Conservation (phyloP, 2,797 vertebrate genomes). For the Psittacula derbiana region DNA sequence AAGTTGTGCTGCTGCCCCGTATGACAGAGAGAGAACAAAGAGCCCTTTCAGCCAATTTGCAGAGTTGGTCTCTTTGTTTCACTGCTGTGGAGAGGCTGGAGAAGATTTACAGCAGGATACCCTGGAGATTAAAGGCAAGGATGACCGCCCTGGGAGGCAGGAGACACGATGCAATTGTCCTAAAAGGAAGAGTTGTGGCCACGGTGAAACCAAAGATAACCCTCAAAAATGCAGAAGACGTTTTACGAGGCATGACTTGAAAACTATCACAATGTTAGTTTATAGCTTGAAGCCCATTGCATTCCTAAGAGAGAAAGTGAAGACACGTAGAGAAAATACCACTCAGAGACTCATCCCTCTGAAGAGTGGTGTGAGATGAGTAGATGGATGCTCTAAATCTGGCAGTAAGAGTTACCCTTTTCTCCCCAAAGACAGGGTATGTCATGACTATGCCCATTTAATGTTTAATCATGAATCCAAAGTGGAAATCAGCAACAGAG, state of each 20-base stretch:
- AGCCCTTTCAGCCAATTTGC: conserved; percentile 5
- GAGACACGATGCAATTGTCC: neutral
- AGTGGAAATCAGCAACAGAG: neutral
- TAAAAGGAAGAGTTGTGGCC: neutral
- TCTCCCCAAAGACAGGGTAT: neutral
- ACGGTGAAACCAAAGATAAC: neutral
- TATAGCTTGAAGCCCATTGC: fast-evolving
- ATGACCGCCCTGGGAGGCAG: conserved; percentile 27
- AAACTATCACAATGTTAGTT: neutral
- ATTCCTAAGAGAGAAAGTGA: neutral
- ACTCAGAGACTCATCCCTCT: neutral
- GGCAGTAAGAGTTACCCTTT: fast-evolving
- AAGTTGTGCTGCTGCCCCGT: neutral
- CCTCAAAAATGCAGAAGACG: fast-evolving
- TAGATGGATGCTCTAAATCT: fast-evolving
- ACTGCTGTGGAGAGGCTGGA: neutral
- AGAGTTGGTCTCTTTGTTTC: neutral
- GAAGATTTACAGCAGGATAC: conserved; percentile 20
- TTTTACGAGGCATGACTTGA: neutral
- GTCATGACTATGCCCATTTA: fast-evolving
- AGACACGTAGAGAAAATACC: neutral
- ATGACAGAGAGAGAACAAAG: conserved; percentile 38
- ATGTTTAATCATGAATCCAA: neutral
- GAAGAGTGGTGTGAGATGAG: neutral
- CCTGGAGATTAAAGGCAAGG: conserved; percentile 1